phyloP scores from a whole-genome alignment of 2,888 invertebrate genomes.

The Drosophila pegasa region DNA sequence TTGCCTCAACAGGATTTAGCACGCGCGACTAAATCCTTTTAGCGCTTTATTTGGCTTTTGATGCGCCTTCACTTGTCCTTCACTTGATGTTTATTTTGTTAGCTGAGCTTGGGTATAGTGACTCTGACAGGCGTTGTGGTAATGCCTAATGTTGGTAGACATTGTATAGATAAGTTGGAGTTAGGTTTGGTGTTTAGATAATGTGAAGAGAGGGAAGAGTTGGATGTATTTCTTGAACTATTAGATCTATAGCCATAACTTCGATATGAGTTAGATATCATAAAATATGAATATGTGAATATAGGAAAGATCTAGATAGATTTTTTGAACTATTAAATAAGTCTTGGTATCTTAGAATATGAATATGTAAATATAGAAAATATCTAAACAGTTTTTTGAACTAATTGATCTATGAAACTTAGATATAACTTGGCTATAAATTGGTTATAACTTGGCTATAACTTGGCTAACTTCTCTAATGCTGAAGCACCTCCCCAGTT shows the following conservation, averaged over 20 bases:
- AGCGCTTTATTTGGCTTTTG: constrained; percentile 71
- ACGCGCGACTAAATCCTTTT: constrained; percentile 72
- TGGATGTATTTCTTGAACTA: neutral
- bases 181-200: neutral
- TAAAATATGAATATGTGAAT: neutral
- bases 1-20: constrained; percentile 18
- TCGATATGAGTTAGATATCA: neutral
- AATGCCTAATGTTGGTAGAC: neutral
- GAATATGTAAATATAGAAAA: too few species aligned
- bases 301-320: neutral
- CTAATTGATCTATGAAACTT: too few species aligned
- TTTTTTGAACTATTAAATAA: too few species aligned
- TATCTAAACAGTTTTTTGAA: too few species aligned
- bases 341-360: too few species aligned
- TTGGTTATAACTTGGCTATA: too few species aligned
- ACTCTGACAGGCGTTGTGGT: neutral
- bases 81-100: constrained; percentile 31
- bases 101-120: neutral
- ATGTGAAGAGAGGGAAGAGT: neutral
- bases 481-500: too few species aligned
- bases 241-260: too few species aligned
- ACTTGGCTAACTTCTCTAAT: too few species aligned
- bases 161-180: neutral
- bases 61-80: constrained; percentile 35
- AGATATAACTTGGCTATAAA: too few species aligned